Conservation (phyloP, 1,140 invertebrate genomes). For the Spodoptera frugiperda region DNA sequence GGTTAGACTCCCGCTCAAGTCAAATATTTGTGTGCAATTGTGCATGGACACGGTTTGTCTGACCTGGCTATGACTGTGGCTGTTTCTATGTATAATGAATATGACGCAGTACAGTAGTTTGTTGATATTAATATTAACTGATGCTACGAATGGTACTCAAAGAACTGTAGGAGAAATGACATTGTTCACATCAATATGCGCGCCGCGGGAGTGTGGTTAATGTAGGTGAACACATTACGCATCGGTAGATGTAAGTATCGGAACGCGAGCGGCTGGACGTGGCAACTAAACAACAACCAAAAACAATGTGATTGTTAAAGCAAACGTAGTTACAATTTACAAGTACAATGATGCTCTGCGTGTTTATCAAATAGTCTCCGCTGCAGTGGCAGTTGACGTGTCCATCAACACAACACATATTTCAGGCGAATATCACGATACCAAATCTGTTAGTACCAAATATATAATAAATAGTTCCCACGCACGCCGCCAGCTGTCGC, state of each 20-base stretch:
- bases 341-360: slow-evolving; percentile 20
- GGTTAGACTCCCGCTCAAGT: too few species aligned
- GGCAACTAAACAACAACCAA: background rate
- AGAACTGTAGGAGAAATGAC: too few species aligned
- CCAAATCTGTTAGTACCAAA: slow-evolving; percentile 10
- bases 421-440: slow-evolving; percentile 22
- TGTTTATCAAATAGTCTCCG: slow-evolving; percentile 33
- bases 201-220: too few species aligned
- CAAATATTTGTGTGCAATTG: too few species aligned
- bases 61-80: too few species aligned
- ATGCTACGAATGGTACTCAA: too few species aligned
- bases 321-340: background rate
- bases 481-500: background rate
- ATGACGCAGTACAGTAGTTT: too few species aligned
- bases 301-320: slow-evolving; percentile 16
- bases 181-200: too few species aligned
- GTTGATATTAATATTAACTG: too few species aligned
- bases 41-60: too few species aligned
- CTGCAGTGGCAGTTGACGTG: slow-evolving; percentile 27
- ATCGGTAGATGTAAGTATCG: background rate
- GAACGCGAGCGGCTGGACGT: background rate
- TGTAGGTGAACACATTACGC: background rate
- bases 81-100: too few species aligned
- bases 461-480: slow-evolving; percentile 26
- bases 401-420: slow-evolving; percentile 23